Evolutionary conservation across 2,888 invertebrate genomes (phyloP).

Genomic region (Mimas tiliae): DNA sequence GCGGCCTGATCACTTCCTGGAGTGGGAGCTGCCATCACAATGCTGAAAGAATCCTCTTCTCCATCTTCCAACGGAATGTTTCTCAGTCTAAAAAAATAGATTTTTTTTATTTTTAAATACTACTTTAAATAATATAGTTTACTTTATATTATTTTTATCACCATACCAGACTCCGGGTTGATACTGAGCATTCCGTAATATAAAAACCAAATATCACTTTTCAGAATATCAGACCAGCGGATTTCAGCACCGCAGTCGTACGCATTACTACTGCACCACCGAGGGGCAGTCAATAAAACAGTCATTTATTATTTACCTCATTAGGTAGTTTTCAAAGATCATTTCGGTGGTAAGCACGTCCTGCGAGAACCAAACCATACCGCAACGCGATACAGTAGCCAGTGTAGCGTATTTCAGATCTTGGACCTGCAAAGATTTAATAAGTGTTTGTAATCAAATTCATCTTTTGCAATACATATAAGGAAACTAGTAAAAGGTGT

Average conservation of each 20-base stretch:
- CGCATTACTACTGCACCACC: too few species aligned
- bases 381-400: conserved; percentile 99
- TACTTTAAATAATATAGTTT: too few species aligned
- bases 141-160: too few species aligned
- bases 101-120: not conserved
- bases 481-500: too few species aligned
- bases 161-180: too few species aligned
- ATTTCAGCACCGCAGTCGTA: too few species aligned
- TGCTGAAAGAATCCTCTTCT: conserved; percentile 90
- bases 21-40: conserved; percentile 84
- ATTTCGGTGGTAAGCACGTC: conserved; percentile 99
- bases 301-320: conserved; percentile 63
- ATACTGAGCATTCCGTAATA: too few species aligned
- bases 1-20: conserved; percentile 85
- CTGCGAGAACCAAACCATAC: conserved; percentile 99
- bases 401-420: conserved; percentile 99
- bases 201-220: too few species aligned
- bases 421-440: conserved; percentile 84
- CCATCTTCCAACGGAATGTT: conserved; percentile 95
- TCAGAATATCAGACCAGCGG: too few species aligned
- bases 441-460: too few species aligned
- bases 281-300: too few species aligned
- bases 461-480: not conserved
- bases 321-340: conserved; percentile 98
- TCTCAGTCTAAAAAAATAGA: conserved; percentile 84